phyloP scores from a whole-genome alignment of 2,888 invertebrate genomes.

The Bursaphelenchus okinawaensis region DNA sequence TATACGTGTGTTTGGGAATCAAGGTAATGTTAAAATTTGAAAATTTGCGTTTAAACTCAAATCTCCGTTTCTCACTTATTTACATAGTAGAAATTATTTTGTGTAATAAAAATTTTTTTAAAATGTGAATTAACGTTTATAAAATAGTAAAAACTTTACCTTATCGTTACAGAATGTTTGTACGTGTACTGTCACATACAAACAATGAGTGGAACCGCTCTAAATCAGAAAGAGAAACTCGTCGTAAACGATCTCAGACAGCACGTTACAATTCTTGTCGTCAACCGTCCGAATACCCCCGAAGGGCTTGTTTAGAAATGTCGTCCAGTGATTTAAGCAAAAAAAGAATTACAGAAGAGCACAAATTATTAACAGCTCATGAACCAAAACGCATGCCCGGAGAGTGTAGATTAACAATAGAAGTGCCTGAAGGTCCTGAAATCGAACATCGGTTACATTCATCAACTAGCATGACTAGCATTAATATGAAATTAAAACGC shows the following conservation, averaged over 20 bases:
- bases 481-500: not conserved
- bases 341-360: not conserved
- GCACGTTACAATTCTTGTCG: not conserved
- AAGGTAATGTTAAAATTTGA: too few relatives aligned
- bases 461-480: conserved; percentile 12
- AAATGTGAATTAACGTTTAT: too few relatives aligned
- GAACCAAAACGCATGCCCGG: conserved; percentile 2
- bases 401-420: conserved; percentile 6
- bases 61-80: too few relatives aligned
- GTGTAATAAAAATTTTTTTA: too few relatives aligned
- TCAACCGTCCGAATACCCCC: not conserved
- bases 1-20: too few relatives aligned
- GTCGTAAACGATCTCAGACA: not conserved
- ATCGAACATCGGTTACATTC: not conserved
- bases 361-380: not conserved
- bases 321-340: not conserved
- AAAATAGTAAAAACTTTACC: too few relatives aligned
- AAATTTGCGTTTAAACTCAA: too few relatives aligned
- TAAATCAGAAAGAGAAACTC: not conserved
- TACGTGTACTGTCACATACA: not conserved
- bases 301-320: not conserved
- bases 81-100: too few relatives aligned
- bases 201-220: not conserved
- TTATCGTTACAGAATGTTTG: not conserved
- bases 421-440: not conserved